phyloP scores from a whole-genome alignment of 2,113 vertebrate species.

The Rhagologus leucostigma region DNA sequence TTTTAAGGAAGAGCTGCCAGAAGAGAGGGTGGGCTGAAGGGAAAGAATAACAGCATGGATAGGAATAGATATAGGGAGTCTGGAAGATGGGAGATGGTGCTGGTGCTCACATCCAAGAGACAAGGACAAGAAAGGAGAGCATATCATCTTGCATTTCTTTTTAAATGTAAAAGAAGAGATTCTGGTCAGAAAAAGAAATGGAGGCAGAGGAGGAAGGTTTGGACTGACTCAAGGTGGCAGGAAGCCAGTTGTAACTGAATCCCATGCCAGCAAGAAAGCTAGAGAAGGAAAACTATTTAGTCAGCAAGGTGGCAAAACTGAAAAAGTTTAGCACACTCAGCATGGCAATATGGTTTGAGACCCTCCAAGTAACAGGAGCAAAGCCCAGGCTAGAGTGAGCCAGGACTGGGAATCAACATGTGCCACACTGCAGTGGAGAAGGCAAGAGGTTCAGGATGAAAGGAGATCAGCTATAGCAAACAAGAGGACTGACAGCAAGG shows the following conservation, averaged over 20 bases:
- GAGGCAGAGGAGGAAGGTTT: conserved; percentile 1
- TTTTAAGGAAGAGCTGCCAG: conserved; percentile 12
- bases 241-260: conserved; percentile 15
- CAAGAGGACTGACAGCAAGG: not conserved
- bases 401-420: not conserved
- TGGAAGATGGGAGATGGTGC: not conserved
- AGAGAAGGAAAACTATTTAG: conserved; percentile 21
- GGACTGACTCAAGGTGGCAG: conserved; percentile 32
- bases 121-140: not conserved
- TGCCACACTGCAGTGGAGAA: not conserved
- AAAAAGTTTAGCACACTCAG: not conserved
- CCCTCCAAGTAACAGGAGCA: not conserved
- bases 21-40: conserved; percentile 3
- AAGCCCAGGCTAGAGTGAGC: not conserved
- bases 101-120: not conserved
- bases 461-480: not conserved
- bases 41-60: not conserved
- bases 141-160: not conserved
- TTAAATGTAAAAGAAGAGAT: not conserved
- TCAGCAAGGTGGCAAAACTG: conserved; percentile 9
- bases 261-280: not conserved
- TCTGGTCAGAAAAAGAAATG: conserved; percentile 18
- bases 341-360: not conserved
- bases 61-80: not conserved
- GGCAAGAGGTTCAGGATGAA: not conserved